Evolutionary conservation across 2,797 vertebrate species (phyloP), one percentile per base, ranked within the genome.

Genomic region (Spinus pinus): DNA sequence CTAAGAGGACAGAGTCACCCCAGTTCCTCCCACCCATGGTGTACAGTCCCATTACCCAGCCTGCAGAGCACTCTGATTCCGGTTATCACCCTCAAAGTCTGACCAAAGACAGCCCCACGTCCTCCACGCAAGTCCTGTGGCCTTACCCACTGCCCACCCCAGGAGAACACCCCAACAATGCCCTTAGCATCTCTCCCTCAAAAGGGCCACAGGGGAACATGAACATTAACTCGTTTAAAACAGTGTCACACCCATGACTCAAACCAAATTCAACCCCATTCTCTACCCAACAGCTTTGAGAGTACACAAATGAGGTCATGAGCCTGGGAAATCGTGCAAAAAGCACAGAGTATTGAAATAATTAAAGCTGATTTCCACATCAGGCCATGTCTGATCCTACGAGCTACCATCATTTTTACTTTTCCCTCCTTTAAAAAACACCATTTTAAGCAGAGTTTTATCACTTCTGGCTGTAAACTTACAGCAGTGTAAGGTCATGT

Each of bases 31-130:
- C 41, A 22, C 15, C 21, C 1, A 0, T 10, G 46, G 23, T 1
- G 21, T 2, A 6, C 0, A 10, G 47, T 30, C 53, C 30, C 51
- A 13, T 2, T 2, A 28, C 24, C 39, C 37, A 24, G 65, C 33
- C 35, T 8, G 7, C 23, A 10, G 14, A 20, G 54, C 54, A 7
- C 39, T 15, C 39, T 49, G 19, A 22, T 12, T 37, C 22, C 0
- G 0, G 1, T 6, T 3, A 12, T 42, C 24, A 37, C 3, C 27
- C 28, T 28, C 33, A 7, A 46, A 31, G 12, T 20, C 44, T 8
- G n/a, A 17, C 6, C 46, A 60, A 44, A 44, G 56, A 28, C 53
- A 78, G 6, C 6, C 33, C 49, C 6, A 2, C 11, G 17, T 10
- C 19, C 37, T 49, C 6, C 1, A 12, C 28, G 17, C 7, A 3